These are phyloP conservation scores for Enteromius thamalakanensis DNA, from an alignment of 2,797 vertebrate genomes.

Conservation along the genomic window DNA sequence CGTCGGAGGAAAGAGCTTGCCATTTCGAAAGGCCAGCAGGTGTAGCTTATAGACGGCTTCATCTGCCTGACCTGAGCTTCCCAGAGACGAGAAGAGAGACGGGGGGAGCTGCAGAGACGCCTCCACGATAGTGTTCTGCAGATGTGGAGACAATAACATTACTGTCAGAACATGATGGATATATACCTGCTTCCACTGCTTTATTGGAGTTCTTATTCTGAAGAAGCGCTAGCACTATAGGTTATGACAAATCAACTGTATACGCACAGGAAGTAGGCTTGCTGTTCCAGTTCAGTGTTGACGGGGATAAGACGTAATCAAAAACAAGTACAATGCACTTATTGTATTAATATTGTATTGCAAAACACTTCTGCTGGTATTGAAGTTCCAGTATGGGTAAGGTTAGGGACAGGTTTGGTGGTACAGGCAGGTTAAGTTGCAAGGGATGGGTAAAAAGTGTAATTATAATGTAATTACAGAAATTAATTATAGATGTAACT, in stretches of 20 bases:
- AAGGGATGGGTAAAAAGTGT: too few relatives aligned
- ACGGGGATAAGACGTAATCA: too few relatives aligned
- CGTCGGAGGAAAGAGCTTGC: slow-evolving; percentile 93
- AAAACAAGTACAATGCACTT: too few relatives aligned
- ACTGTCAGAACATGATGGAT: slow-evolving; percentile 28
- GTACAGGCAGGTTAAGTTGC: too few relatives aligned
- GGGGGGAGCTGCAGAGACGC: slow-evolving; percentile 93
- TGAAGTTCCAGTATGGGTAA: too few relatives aligned
- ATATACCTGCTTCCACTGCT: not conserved
- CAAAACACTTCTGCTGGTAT: too few relatives aligned
- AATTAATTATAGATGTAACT: too few relatives aligned
- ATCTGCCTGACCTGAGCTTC: slow-evolving; percentile 78
- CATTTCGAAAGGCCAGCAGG: slow-evolving; percentile 94
- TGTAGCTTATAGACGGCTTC: slow-evolving; percentile 90
- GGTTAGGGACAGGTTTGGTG: too few relatives aligned
- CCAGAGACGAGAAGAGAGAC: slow-evolving; percentile 84
- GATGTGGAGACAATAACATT: slow-evolving; percentile 1
- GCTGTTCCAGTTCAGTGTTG: too few relatives aligned
- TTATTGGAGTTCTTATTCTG: slow-evolving; percentile 30
- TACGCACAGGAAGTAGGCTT: not conserved
- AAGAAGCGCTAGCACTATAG: slow-evolving; percentile 4
- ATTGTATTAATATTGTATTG: too few relatives aligned
- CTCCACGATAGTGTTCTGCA: slow-evolving; percentile 89
- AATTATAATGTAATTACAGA: too few relatives aligned
- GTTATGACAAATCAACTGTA: not conserved